Conservation (phyloP, 2,113 vertebrate species). For the Lophotis ruficrista region DNA sequence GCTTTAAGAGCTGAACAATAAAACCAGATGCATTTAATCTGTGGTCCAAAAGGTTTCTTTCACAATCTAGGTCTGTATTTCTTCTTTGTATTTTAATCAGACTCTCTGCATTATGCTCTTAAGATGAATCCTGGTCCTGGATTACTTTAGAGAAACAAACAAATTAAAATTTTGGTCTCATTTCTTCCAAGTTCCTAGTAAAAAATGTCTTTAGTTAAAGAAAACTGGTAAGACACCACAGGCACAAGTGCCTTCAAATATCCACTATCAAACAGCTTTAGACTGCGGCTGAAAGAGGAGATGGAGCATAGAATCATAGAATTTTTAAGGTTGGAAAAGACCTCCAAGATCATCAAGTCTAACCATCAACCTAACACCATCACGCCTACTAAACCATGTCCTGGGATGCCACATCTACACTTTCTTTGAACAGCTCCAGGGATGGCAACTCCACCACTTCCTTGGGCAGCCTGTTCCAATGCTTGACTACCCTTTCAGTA, state of each 20-base stretch:
- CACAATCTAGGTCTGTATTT: background rate
- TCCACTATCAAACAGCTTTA: background rate
- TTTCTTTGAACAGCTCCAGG: too few species aligned
- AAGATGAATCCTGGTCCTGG: background rate
- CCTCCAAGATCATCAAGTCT: too few species aligned
- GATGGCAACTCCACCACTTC: too few species aligned
- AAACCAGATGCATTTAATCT: background rate
- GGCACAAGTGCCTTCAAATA: background rate
- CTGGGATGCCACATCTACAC: too few species aligned
- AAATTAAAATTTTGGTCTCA: background rate
- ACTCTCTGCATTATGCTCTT: background rate
- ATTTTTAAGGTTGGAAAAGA: too few species aligned
- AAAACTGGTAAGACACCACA: background rate
- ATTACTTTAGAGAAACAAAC: background rate
- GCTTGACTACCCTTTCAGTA: too few species aligned
- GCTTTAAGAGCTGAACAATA: background rate
- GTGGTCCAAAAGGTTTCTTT: background rate
- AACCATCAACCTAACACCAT: too few species aligned
- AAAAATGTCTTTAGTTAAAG: background rate
- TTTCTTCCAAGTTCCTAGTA: background rate
- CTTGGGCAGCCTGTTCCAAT: too few species aligned
- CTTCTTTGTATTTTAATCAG: background rate
- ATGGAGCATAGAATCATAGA: background rate
- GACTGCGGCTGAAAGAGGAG: background rate
- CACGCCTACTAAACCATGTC: too few species aligned